Evolutionary conservation across 1,140 invertebrate genomes (phyloP), one percentile per base, ranked within the genome.

Genomic region (Acromyrmex echinatior): DNA sequence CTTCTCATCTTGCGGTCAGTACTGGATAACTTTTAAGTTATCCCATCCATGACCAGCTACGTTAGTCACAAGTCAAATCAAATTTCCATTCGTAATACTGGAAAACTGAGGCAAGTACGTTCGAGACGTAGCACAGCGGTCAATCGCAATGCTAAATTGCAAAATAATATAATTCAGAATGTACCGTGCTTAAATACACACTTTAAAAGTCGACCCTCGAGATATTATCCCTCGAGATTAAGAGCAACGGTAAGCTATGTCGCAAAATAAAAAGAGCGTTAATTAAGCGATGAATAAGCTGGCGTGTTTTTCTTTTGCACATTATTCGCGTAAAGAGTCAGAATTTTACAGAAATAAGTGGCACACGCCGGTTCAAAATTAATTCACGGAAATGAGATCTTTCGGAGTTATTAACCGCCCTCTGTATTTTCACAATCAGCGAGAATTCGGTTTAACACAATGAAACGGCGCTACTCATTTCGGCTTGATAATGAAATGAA

Each of bases 1-100:
- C 18, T 31, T 3, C 73, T 78, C 51, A 25, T 74, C 73, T 84
- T 35, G 60, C 51, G 53, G 63, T 76, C 68, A 65, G 87, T 18
- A 45, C 12, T 70, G 56, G 51, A 31, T 71, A 86, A 86, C 58
- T 90, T 89, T 89, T 90, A 89, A 89, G 88, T 79, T 86, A 66
- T 45, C 49, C 10, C 49, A 10, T 51, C 35, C 39, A 62, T 63
- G 39, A 45, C 53, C 79, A 53, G 18, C 62, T 45, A 68, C 74
- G 35, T 45, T 78, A 58, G 25, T 76, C 25, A 31, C 39, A 25
- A 66, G 70, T 68, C 53, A 53, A 53, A 86, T 86, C 70, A n/a
- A 31, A 77, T 86, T 86, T 56, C 81, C 66, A 73, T 56, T 16
- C 16, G 65, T 21, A 25, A 18, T 62, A 62, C 31, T 31, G 39